phyloP scores from a whole-genome alignment of 2,888 invertebrate species.

The Sarcophaga rosellei region DNA sequence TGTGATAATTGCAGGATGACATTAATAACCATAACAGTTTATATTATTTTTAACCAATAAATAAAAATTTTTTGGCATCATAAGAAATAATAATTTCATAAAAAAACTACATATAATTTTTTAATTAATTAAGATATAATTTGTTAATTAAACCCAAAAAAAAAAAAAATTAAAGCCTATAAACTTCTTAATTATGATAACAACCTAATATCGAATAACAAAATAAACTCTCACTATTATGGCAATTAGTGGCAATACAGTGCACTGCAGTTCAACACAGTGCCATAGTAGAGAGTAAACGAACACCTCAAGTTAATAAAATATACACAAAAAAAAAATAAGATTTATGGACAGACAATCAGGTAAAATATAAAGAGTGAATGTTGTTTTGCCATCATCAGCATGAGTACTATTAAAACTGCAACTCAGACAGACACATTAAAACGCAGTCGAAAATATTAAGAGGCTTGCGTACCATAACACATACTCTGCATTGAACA shows the following conservation, averaged over 20 bases:
- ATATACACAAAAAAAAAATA: not conserved
- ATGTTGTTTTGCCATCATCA: slow-evolving; percentile 57
- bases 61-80: too few species aligned
- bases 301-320: slow-evolving; percentile 55
- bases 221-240: slow-evolving; percentile 58
- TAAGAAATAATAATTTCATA: too few species aligned
- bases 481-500: slow-evolving; percentile 11
- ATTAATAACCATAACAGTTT: not conserved
- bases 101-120: too few species aligned
- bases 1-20: not conserved
- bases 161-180: slow-evolving; percentile 7
- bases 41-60: not conserved
- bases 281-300: not conserved
- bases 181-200: slow-evolving; percentile 55
- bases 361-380: slow-evolving; percentile 48
- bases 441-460: slow-evolving; percentile 23
- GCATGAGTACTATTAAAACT: slow-evolving; percentile 37
- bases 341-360: not conserved
- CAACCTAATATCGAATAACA: slow-evolving; percentile 8
- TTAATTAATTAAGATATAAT: not conserved
- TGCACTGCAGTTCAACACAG: not conserved
- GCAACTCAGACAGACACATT: not conserved
- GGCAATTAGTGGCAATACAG: slow-evolving; percentile 1
- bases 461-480: not conserved
- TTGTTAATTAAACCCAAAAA: not conserved